phyloP scores from a whole-genome alignment of 2,888 invertebrate genomes.

The Hypselothyrea guttata region DNA sequence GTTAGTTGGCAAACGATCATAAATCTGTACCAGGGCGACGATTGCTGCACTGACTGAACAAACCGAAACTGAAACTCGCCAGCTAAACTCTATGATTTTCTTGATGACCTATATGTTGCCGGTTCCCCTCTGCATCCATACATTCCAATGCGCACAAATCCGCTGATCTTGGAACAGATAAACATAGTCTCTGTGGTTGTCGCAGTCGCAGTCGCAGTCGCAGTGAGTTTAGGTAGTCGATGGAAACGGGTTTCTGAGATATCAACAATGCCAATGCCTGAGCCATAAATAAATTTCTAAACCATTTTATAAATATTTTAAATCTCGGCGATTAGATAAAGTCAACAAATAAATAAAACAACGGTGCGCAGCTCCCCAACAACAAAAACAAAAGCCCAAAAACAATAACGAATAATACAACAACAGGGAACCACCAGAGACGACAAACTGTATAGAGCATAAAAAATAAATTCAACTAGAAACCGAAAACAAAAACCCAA shows the following conservation, averaged over 20 bases:
- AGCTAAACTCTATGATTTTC: slow-evolving; percentile 5
- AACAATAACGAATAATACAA: slow-evolving; percentile 7
- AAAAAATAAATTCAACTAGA: slow-evolving; percentile 24
- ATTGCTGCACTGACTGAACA: slow-evolving; percentile 32
- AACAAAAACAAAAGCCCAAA: slow-evolving; percentile 17
- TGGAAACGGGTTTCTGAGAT: slow-evolving; percentile 57
- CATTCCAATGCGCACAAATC: slow-evolving; percentile 66
- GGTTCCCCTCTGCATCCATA: slow-evolving; percentile 3
- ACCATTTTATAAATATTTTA: slow-evolving; percentile 78
- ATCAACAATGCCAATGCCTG: slow-evolving; percentile 74
- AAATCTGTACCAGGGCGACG: slow-evolving; percentile 58
- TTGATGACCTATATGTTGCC: too few relatives aligned
- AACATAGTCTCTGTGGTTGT: slow-evolving; percentile 48
- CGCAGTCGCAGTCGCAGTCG: slow-evolving; percentile 18
- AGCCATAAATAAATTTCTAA: slow-evolving; percentile 77
- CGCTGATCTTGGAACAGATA: slow-evolving; percentile 62
- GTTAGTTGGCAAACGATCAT: slow-evolving; percentile 49
- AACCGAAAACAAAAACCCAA: slow-evolving; percentile 13
- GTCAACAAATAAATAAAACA: slow-evolving; percentile 78
- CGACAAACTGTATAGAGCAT: slow-evolving; percentile 19
- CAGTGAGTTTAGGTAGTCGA: slow-evolving; percentile 35
- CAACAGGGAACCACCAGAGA: slow-evolving; percentile 25
- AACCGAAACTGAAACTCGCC: slow-evolving; percentile 1
- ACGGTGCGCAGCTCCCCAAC: slow-evolving; percentile 45
- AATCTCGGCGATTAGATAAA: slow-evolving; percentile 79